phyloP scores from a whole-genome alignment of 2,113 vertebrate genomes.

The Calypte anna region DNA sequence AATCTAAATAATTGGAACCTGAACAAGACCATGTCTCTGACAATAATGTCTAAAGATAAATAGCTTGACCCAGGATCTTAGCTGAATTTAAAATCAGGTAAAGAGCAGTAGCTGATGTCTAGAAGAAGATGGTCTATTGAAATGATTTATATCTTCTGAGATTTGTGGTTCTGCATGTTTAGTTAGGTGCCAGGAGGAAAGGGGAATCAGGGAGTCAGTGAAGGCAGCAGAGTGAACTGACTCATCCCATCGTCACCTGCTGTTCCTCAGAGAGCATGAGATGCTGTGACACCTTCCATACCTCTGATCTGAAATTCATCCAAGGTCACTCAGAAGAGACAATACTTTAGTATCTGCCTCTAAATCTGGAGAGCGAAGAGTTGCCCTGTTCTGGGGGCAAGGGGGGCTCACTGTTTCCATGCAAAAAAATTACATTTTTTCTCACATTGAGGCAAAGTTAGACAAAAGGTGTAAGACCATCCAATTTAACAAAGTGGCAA shows the following conservation, averaged over 20 bases:
- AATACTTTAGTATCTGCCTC: background rate
- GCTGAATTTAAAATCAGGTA: slow-evolving; percentile 32
- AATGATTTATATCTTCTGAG: background rate
- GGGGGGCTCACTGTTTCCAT: background rate
- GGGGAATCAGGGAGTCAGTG: background rate
- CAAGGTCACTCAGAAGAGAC: background rate
- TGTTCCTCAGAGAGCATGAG: background rate
- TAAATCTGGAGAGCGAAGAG: background rate
- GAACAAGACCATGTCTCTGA: background rate
- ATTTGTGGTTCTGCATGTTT: background rate
- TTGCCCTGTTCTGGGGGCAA: background rate
- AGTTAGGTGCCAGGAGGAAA: rapidly evolving
- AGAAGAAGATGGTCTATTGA: background rate
- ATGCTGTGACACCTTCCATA: background rate
- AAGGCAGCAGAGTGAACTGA: background rate
- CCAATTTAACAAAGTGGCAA: background rate
- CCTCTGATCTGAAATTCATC: background rate
- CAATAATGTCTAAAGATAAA: background rate
- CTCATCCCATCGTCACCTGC: background rate
- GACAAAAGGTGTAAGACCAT: background rate
- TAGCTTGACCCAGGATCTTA: background rate
- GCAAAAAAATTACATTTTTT: background rate
- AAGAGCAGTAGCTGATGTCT: background rate
- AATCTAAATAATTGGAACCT: slow-evolving; percentile 1
- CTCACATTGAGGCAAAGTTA: background rate